Base-by-base conservation (phyloP, 2,113 vertebrate species). In the Stictonetta naevosa region DNA sequence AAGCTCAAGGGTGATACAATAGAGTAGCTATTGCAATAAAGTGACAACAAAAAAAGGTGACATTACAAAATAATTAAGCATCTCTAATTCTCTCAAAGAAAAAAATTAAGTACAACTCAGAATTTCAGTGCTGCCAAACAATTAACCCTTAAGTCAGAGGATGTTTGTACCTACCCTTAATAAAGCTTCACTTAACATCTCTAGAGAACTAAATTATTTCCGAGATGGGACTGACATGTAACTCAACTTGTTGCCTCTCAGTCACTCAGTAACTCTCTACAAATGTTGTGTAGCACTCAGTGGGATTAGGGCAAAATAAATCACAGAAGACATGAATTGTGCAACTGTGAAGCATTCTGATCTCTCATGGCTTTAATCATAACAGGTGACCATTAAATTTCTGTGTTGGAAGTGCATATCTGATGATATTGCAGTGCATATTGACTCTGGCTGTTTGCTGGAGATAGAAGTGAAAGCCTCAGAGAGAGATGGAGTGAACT, bases 391-490 rank as follows among this genome's bases (percentile, higher is more conserved):
- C 53, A 64, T 79, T 89, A 79, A 72, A 18, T 46, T 88, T 86
- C 33, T 52, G 46, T 17, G 17, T 53, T 68, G 58, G 44, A 76
- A 79, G 34, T 13, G 23, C 44, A 82, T 36, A 66, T 44, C n/a
- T 62, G 36, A 31, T 1, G 5, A 40, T 36, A 58, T 62, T 73
- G 31, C 25, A 82, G 33, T 11, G 28, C 11, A 10, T 89, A n/a
- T 85, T 92, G 91, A 87, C 91, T 82, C 81, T 95, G 53, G 26
- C 9, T 94, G 66, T 89, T 93, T 95, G 58, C 77, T 91, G 53
- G 53, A 93, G 93, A 84, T 40, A 84, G 48, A 91, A 76, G 6
- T 53, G 34, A 87, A 91, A 91, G 62, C 56, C 34, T 66, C 33
- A 3, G 69, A 56, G 56, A n/a, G 26, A 53, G 10, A 11, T 79